Base-by-base conservation (phyloP, 2,797 vertebrate species). In the Bradypodion pumilum region DNA sequence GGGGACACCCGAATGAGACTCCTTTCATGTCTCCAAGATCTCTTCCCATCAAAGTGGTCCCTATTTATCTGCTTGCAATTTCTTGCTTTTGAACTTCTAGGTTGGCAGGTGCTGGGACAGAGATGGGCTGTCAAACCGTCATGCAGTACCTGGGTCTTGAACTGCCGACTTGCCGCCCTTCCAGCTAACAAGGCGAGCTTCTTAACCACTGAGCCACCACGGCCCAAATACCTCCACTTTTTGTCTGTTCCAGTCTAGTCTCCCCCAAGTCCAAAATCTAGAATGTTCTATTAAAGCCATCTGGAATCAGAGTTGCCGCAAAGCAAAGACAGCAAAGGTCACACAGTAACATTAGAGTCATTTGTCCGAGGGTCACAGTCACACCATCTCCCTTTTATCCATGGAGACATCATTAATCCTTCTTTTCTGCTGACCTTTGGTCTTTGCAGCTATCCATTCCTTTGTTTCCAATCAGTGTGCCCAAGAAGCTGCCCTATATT, bases 301-400 rank as follows among this genome's bases (percentile, higher is more conserved):
- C 16, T 44, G 59, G 73, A 87, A 74, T 73, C 83, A 84, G 74
- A 79, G 85, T 66, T 86, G 89, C 74, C 90, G 40, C 69, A 76
- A 72, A 74, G 56, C 86, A 77, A 78, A 88, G 88, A 46, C 83
- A 73, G n/a, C 85, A 69, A 88, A 78, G 6, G 76, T 85, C 87
- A 85, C 85, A 80, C 40, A 85, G 46, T 63, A 32, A 44, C 76
- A 32, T 60, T 12, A 8, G 56, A 78, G 74, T 72, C 89, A 87
- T 91, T 56, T 89, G 89, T 91, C 88, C 81, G 77, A 87, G 73
- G 87, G 87, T 91, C 85, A 86, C 80, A 90, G 87, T 27, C 5
- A 4, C 3, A 27, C 23, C 90, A 74, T 8, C 81, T 89, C 89
- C 90, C 87, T 72, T 82, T 78, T 59, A 76, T 88, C 81, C 0